A percentile compares a stretch with the other conserved stretches of the same genome.
Conservation (phyloP, 2,888 invertebrate species). For the Chymomyza procnemis region DNA sequence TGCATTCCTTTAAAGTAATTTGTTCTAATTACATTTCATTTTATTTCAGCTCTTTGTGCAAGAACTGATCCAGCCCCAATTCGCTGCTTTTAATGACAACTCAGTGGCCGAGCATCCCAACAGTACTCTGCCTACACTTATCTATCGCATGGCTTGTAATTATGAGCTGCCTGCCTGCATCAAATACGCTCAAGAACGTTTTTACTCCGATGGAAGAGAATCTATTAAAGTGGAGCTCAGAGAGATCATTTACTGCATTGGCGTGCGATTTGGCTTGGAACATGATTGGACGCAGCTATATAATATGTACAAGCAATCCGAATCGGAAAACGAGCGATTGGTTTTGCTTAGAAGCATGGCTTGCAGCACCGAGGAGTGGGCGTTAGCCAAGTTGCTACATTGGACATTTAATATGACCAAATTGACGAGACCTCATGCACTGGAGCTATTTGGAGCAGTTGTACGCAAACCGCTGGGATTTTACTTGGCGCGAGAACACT, state of each 20-base stretch:
- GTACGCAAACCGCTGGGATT: conserved; percentile 8
- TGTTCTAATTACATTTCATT: not conserved
- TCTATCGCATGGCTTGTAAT: conserved; percentile 18
- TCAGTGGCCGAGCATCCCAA: not conserved
- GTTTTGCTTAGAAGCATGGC: conserved; percentile 6
- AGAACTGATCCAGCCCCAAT: conserved; percentile 2
- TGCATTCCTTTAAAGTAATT: not conserved
- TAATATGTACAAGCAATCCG: not conserved
- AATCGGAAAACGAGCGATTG: not conserved
- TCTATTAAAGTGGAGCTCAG: not conserved
- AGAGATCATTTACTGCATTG: conserved; percentile 14
- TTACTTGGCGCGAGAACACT: conserved; percentile 8
- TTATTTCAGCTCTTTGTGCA: conserved; percentile 12
- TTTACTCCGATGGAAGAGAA: not conserved
- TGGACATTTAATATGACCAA: conserved; percentile 8
- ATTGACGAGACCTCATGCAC: not conserved
- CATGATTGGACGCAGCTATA: conserved; percentile 13
- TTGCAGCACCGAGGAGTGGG: conserved; percentile 25
- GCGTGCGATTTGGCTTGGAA: conserved; percentile 15
- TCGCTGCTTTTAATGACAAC: not conserved
- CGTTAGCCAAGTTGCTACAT: conserved; percentile 7
- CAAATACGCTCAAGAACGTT: conserved; percentile 7
- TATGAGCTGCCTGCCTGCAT: conserved; percentile 18
- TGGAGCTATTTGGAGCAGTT: not conserved
- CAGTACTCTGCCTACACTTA: not conserved